Percentiles rank a stretch among this genome's conserved stretches.
Conservation (phyloP, 1,140 invertebrate species). For the Drosophila seguyi region DNA sequence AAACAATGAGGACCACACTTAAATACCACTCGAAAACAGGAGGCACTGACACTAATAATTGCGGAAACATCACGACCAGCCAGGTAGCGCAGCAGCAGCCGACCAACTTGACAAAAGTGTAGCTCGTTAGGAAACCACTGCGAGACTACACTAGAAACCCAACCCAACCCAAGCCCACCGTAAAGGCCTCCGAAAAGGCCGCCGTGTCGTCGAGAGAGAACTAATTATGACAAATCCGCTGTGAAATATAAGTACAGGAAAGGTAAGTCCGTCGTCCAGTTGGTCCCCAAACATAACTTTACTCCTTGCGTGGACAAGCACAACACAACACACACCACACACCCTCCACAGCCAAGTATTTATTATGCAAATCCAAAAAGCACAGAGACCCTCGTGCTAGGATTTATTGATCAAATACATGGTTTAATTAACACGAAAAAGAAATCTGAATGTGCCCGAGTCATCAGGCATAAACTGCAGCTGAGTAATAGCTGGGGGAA, state of each 20-base stretch:
- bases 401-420: conserved; percentile 40
- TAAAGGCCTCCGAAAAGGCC: conserved; percentile 47
- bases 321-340: conserved; percentile 5
- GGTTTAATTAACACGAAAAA: conserved; percentile 36
- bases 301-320: conserved; percentile 31
- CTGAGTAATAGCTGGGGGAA: conserved; percentile 20
- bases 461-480: conserved; percentile 20
- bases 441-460: conserved; percentile 21
- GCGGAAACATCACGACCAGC: conserved; percentile 72
- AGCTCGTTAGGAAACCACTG: conserved; percentile 62
- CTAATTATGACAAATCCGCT: conserved; percentile 81
- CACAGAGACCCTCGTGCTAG: background rate
- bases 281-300: conserved; percentile 53
- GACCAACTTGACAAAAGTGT: conserved; percentile 74
- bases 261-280: conserved; percentile 55
- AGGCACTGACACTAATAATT: conserved; percentile 71
- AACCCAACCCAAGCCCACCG: background rate
- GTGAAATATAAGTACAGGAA: conserved; percentile 59
- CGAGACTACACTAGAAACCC: conserved; percentile 30
- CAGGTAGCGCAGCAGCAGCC: conserved; percentile 25
- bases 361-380: conserved; percentile 18
- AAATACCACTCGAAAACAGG: conserved; percentile 64
- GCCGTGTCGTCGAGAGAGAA: conserved; percentile 66
- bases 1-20: conserved; percentile 73
- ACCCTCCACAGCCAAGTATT: conserved; percentile 1